Conservation (phyloP, 2,888 invertebrate genomes). For the Parnassius smintheus region DNA sequence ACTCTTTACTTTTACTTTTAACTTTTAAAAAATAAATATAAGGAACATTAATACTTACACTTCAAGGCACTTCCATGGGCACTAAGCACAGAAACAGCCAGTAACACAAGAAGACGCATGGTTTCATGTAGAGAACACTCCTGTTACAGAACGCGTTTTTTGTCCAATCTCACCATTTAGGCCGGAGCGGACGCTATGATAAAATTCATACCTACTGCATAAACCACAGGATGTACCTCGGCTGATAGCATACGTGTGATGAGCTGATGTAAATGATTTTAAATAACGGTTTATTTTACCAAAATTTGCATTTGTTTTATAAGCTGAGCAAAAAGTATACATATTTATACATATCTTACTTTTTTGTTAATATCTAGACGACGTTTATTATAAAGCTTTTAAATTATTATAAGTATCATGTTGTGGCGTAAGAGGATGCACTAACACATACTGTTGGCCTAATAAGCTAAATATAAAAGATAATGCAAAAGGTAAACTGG, state of each 20-base stretch:
- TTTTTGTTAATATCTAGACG: no score
- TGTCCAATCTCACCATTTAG: conserved; percentile 32
- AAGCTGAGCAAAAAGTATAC: no score
- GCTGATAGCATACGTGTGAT: conserved; percentile 42
- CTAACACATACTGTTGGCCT: no score
- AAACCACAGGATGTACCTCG: conserved; percentile 59
- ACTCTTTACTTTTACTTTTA: background rate
- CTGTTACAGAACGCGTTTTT: conserved; percentile 23
- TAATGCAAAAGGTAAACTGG: no score
- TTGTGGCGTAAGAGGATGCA: no score
- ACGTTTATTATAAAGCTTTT: no score
- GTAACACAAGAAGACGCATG: conserved; percentile 46
- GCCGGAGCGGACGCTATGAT: conserved; percentile 40
- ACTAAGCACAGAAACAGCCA: conserved; percentile 36
- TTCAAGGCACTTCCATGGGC: conserved; percentile 37
- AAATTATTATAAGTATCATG: no score
- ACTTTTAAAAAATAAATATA: conserved; percentile 1
- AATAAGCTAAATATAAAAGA: no score
- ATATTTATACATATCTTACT: no score
- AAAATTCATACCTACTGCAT: conserved; percentile 37
- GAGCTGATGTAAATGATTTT: conserved; percentile 1
- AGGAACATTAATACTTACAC: conserved; percentile 29
- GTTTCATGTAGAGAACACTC: conserved; percentile 16
- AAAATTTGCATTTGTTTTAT: background rate
- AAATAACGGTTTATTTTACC: conserved; percentile 7